Evolutionary conservation across 2,113 vertebrate species (phyloP).

Genomic region (Pan paniscus): DNA sequence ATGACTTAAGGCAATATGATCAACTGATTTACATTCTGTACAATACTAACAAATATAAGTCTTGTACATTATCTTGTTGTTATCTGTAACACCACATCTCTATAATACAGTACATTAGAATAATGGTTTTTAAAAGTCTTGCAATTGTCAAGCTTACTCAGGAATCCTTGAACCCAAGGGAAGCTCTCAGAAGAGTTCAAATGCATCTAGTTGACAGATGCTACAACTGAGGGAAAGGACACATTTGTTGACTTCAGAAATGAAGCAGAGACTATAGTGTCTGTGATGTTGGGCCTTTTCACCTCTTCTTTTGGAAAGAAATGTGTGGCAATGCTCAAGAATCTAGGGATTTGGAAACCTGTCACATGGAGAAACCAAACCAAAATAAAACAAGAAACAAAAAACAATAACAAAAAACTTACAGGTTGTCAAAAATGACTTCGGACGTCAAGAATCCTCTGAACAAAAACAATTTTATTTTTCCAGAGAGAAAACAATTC

Average conservation of each 20-base stretch:
- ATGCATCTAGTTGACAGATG: background rate
- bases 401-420: background rate
- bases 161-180: background rate
- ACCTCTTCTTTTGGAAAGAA: background rate
- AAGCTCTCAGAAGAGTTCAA: background rate
- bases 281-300: background rate
- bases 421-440: background rate
- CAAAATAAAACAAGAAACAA: background rate
- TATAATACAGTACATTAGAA: background rate
- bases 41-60: background rate
- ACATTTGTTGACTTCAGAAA: constrained; percentile 4
- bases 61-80: background rate
- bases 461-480: background rate
- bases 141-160: background rate
- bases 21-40: background rate
- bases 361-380: background rate
- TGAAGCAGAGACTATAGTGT: background rate
- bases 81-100: background rate
- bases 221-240: background rate
- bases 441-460: background rate
- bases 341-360: background rate
- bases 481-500: background rate
- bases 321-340: background rate
- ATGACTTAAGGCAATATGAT: background rate
- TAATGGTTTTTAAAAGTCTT: background rate